Evolutionary conservation across 2,888 invertebrate species (phyloP).

Genomic region (Chloroclysta siterata): DNA sequence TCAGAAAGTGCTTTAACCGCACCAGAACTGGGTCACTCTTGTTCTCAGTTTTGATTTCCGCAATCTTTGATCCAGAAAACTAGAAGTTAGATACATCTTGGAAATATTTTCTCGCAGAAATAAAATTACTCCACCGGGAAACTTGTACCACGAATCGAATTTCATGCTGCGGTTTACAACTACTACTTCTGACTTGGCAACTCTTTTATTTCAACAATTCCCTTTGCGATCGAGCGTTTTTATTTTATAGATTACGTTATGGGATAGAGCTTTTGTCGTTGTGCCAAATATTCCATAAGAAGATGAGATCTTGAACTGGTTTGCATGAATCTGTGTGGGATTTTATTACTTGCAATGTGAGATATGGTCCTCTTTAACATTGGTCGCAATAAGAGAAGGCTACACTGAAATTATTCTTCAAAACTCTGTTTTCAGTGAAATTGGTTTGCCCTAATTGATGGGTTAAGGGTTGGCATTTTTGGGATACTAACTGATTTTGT

Average conservation of each 20-base stretch:
- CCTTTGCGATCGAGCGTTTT: conserved; percentile 22
- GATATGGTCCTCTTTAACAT: neutral
- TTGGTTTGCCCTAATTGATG: neutral
- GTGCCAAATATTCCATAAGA: conserved; percentile 49
- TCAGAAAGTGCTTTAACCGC: conserved; percentile 39
- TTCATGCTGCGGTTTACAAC: conserved; percentile 49
- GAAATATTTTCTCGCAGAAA: conserved; percentile 43
- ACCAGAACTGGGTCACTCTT: conserved; percentile 43
- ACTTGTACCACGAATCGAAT: conserved; percentile 53
- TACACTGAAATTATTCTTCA: neutral
- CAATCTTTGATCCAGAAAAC: conserved; percentile 37
- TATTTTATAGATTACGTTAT: conserved; percentile 37
- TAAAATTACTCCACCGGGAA: conserved; percentile 47
- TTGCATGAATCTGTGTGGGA: conserved; percentile 33
- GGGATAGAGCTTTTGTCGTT: conserved; percentile 42
- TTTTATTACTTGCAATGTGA: conserved; percentile 5
- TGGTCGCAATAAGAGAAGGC: neutral
- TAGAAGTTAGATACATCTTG: conserved; percentile 28
- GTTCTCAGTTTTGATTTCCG: conserved; percentile 47
- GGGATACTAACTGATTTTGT: neutral
- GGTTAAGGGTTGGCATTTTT: neutral
- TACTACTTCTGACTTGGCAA: conserved; percentile 37
- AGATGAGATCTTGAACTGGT: conserved; percentile 35
- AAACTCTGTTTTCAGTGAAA: neutral
- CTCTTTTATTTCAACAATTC: conserved; percentile 33